A percentile compares a stretch with the other conserved stretches of the same genome.
These are phyloP conservation scores for Tetraodon nigroviridis DNA, from an alignment of 2,113 vertebrate species.

Conservation along the genomic window DNA sequence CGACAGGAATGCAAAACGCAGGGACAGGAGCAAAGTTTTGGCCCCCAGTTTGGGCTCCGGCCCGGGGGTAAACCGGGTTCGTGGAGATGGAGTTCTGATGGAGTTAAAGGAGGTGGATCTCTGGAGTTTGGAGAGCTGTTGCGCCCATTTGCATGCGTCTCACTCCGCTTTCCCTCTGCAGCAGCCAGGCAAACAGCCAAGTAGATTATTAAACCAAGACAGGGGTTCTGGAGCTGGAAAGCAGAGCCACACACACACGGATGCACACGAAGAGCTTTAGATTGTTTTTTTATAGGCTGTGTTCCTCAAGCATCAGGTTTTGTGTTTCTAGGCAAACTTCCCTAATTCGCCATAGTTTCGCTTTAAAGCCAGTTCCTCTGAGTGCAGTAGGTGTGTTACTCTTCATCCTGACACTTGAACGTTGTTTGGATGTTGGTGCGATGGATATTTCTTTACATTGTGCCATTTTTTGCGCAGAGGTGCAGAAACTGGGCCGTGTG, in stretches of 20 bases:
- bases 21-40: constrained; percentile 7
- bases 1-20: constrained; percentile 66
- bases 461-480: constrained; percentile 3
- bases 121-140: too few species aligned
- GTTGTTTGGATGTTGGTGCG: constrained; percentile 1
- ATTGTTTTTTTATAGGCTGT: neutral
- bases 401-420: neutral
- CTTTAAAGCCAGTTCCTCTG: neutral
- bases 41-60: neutral
- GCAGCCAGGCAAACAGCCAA: neutral
- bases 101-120: too few species aligned
- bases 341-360: neutral
- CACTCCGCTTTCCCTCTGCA: too few species aligned
- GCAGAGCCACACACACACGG: too few species aligned
- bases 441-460: constrained; percentile 6
- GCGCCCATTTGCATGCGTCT: too few species aligned
- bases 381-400: neutral
- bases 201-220: neutral
- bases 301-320: too few species aligned
- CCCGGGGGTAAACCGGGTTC: too few species aligned
- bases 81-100: too few species aligned
- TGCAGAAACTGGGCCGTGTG: neutral
- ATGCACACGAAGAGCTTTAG: neutral
- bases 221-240: neutral
- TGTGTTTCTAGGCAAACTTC: neutral